A percentile compares a stretch with the other conserved stretches of the same genome.
phyloP scores from a whole-genome alignment of 2,797 vertebrate species.

The Garrulus glandarius region DNA sequence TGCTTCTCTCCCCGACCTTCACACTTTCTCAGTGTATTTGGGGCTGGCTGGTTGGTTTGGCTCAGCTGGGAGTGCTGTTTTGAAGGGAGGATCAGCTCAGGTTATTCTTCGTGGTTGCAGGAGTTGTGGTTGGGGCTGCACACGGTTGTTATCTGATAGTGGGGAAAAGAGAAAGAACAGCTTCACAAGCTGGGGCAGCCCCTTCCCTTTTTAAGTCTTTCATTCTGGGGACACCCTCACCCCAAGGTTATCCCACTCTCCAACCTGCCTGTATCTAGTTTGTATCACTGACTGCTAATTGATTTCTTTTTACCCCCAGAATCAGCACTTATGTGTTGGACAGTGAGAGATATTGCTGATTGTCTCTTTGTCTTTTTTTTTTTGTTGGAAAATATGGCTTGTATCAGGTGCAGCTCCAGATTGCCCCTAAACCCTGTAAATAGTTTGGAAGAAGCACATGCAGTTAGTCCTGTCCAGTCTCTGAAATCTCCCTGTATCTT shows the following conservation, averaged over 20 bases:
- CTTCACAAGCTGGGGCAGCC: neutral
- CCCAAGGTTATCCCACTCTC: neutral
- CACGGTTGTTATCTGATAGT: accelerated
- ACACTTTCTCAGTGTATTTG: neutral
- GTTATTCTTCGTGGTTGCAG: neutral
- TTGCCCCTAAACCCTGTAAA: neutral
- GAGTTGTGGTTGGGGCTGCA: neutral
- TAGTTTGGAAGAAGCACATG: neutral
- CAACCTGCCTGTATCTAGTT: neutral
- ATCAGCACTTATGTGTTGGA: accelerated
- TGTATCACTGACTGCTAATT: neutral
- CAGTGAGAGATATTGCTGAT: neutral
- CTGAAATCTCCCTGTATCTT: neutral
- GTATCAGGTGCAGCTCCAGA: neutral
- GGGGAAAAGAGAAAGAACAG: neutral
- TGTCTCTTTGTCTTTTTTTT: neutral
- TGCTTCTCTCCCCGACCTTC: neutral
- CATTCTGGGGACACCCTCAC: neutral
- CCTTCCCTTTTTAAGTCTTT: neutral
- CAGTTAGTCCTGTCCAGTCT: neutral
- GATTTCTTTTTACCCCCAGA: accelerated
- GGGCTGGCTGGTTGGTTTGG: neutral
- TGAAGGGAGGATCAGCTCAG: neutral
- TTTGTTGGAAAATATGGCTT: neutral
- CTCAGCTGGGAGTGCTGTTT: neutral